A percentile compares a stretch with the other conserved stretches of the same genome.
Evolutionary conservation across 2,888 invertebrate genomes (phyloP).

Genomic region (Agapetus fuscipes): DNA sequence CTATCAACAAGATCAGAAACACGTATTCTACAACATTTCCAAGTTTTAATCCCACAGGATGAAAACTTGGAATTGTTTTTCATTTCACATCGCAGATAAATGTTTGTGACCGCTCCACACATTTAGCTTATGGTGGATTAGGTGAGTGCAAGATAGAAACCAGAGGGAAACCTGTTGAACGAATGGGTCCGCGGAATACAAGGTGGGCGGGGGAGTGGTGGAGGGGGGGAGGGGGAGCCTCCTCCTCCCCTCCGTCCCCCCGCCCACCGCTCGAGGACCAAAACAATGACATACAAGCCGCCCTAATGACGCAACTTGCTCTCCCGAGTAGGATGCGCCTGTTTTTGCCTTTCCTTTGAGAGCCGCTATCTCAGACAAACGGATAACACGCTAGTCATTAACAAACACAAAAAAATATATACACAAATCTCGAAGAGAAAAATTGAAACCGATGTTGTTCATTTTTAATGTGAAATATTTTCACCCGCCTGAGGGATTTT

Average conservation of each 20-base stretch:
- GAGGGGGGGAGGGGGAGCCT: constrained; percentile 2
- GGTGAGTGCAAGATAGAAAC: constrained; percentile 7
- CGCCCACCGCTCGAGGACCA: constrained; percentile 3
- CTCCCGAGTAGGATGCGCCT: constrained; percentile 4
- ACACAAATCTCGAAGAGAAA: too few species aligned
- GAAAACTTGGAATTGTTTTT: too few species aligned
- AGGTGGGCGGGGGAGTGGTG: not conserved
- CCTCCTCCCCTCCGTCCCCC: not conserved
- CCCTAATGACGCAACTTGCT: constrained; percentile 19
- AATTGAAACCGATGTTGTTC: too few species aligned
- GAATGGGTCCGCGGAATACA: constrained; percentile 1
- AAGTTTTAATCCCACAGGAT: too few species aligned
- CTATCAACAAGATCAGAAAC: too few species aligned
- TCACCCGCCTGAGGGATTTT: too few species aligned
- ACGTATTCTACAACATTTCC: too few species aligned
- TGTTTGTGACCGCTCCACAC: constrained; percentile 8
- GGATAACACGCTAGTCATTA: not conserved
- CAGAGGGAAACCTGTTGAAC: constrained; percentile 19
- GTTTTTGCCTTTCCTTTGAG: constrained; percentile 9
- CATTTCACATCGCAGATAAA: too few species aligned
- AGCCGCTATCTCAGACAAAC: too few species aligned
- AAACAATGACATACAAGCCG: constrained; percentile 20
- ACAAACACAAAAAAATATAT: not conserved
- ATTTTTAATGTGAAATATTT: too few species aligned
- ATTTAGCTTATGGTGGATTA: constrained; percentile 12